A percentile compares a stretch with the other conserved stretches of the same genome.
Evolutionary conservation across 2,888 invertebrate genomes (phyloP).

Genomic region (Drosophila phalerata): DNA sequence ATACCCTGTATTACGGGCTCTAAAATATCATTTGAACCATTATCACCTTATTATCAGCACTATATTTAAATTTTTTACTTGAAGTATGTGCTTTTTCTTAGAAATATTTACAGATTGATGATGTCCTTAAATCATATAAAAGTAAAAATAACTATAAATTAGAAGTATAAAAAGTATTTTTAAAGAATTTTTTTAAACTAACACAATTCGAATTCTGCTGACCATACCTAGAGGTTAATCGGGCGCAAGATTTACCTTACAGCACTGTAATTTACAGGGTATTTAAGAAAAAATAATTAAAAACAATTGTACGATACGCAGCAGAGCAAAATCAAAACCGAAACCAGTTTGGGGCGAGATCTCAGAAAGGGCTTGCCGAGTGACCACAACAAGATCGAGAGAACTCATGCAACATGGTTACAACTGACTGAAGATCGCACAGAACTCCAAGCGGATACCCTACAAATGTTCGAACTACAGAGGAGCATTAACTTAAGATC

Average conservation of each 20-base stretch:
- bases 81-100: neutral
- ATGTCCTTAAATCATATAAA: too few relatives aligned
- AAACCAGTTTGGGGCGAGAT: constrained; percentile 64
- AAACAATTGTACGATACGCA: constrained; percentile 44
- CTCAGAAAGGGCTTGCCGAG: constrained; percentile 6
- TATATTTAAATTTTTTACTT: neutral
- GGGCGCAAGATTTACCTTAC: neutral
- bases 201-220: neutral
- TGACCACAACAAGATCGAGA: constrained; percentile 69
- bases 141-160: too few relatives aligned
- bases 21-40: neutral
- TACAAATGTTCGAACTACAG: constrained; percentile 51
- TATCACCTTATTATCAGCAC: too few relatives aligned
- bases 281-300: constrained; percentile 60
- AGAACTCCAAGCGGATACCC: constrained; percentile 58
- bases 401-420: constrained; percentile 53
- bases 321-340: constrained; percentile 52
- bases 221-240: neutral
- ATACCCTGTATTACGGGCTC: constrained; percentile 28
- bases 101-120: neutral
- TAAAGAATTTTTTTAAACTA: too few relatives aligned
- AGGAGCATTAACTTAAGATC: constrained; percentile 37
- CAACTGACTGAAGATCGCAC: constrained; percentile 47
- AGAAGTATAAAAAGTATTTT: too few relatives aligned
- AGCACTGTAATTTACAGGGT: neutral